A percentile compares a stretch with the other conserved stretches of the same genome.
phyloP scores from a whole-genome alignment of 2,888 invertebrate species.

The Chalcosyrphus nemorum region DNA sequence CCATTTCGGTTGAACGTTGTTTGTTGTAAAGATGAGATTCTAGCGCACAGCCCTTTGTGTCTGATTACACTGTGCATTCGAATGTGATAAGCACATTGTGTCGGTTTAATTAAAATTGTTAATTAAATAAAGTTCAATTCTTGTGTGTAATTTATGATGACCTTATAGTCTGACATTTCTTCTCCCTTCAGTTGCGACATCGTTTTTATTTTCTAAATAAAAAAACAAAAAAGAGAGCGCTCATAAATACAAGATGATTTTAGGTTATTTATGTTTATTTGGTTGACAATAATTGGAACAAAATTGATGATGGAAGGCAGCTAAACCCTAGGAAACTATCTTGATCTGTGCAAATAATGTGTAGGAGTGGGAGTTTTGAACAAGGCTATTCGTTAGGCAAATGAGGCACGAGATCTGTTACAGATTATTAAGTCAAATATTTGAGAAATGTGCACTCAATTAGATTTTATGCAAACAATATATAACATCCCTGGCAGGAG shows the following conservation, averaged over 20 bases:
- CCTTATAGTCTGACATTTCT: conserved; percentile 6
- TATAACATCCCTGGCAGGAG: background rate
- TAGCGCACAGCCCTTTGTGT: conserved; percentile 20
- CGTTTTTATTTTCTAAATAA: background rate
- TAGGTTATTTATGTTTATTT: background rate
- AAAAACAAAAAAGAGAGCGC: background rate
- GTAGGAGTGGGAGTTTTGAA: background rate
- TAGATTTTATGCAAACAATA: background rate
- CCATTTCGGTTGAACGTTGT: conserved; percentile 51
- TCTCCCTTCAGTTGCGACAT: background rate
- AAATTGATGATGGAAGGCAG: background rate
- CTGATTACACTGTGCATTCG: background rate
- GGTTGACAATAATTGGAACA: background rate
- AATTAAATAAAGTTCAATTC: conserved; percentile 36
- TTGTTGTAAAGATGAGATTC: conserved; percentile 6
- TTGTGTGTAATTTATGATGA: conserved; percentile 1
- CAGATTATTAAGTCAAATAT: background rate
- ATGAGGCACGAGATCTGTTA: background rate
- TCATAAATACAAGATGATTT: background rate
- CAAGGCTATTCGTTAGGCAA: conserved; percentile 13
- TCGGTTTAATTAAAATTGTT: conserved; percentile 49
- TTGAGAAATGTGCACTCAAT: background rate
- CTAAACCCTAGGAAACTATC: background rate
- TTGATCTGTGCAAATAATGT: conserved; percentile 16
- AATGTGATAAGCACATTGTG: conserved; percentile 49